Evolutionary conservation across 1,140 invertebrate species (phyloP).

Genomic region (Leptinotarsa lineolata): DNA sequence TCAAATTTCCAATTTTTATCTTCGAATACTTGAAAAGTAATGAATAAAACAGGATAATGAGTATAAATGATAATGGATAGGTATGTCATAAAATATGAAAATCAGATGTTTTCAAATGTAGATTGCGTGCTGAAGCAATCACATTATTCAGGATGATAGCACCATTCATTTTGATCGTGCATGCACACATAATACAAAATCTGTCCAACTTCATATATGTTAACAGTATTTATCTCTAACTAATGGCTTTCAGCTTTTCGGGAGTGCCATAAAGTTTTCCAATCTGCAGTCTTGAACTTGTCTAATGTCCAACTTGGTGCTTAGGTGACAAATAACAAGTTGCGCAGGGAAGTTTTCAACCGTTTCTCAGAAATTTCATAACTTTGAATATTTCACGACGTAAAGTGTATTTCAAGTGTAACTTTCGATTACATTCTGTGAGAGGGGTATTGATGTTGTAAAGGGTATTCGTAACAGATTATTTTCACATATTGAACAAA

Average conservation of each 20-base stretch:
- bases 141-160: too few species aligned
- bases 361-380: not conserved
- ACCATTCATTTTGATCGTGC: not conserved
- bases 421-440: not conserved
- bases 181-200: not conserved
- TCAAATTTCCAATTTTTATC: too few species aligned
- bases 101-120: too few species aligned
- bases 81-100: too few species aligned
- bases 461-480: too few species aligned
- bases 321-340: conserved; percentile 1
- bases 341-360: not conserved
- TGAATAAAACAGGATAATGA: too few species aligned
- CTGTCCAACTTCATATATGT: not conserved
- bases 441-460: too few species aligned
- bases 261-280: not conserved
- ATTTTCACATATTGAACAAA: too few species aligned
- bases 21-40: too few species aligned
- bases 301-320: not conserved
- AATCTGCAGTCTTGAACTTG: not conserved
- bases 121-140: too few species aligned
- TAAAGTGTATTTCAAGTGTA: not conserved
- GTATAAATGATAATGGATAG: too few species aligned
- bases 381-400: not conserved
- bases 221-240: not conserved
- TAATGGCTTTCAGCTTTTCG: conserved; percentile 8